These are phyloP conservation scores for Nesidiocoris tenuis DNA, from an alignment of 2,888 invertebrate genomes.

Conservation along the genomic window DNA sequence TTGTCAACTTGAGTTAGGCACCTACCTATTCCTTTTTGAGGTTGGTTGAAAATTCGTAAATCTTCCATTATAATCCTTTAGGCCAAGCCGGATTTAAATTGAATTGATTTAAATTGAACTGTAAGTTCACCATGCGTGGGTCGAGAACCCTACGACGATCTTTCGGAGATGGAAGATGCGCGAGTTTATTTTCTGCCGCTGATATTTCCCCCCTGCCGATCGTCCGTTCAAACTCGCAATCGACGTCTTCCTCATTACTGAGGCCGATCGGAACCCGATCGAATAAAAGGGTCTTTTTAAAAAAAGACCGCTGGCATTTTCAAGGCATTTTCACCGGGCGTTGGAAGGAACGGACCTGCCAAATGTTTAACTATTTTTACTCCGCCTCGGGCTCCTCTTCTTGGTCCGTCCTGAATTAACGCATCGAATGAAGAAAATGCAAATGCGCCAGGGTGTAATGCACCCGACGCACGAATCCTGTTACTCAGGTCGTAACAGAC, in stretches of 20 bases:
- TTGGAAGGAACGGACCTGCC: background rate
- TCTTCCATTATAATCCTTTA: no score
- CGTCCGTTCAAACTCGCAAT: background rate
- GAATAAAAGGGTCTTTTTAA: conserved; percentile 7
- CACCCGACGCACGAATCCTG: background rate
- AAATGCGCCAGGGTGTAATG: background rate
- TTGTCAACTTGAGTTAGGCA: no score
- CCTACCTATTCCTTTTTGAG: no score
- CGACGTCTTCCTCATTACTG: background rate
- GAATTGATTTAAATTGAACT: no score
- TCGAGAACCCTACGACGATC: no score
- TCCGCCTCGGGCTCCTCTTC: background rate
- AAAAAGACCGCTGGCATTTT: conserved; percentile 16
- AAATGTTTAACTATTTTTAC: background rate
- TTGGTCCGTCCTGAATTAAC: background rate
- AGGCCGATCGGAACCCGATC: background rate
- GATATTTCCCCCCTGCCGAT: background rate
- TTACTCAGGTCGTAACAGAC: background rate
- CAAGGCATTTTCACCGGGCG: background rate
- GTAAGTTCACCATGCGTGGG: no score
- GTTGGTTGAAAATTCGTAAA: no score
- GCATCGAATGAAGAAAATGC: background rate
- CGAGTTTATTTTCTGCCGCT: background rate
- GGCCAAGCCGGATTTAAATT: no score
- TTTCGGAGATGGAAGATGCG: no score